Evolutionary conservation across 2,888 invertebrate species (phyloP), one percentile per base, ranked within the genome.

Genomic region (Diploptera punctata): DNA sequence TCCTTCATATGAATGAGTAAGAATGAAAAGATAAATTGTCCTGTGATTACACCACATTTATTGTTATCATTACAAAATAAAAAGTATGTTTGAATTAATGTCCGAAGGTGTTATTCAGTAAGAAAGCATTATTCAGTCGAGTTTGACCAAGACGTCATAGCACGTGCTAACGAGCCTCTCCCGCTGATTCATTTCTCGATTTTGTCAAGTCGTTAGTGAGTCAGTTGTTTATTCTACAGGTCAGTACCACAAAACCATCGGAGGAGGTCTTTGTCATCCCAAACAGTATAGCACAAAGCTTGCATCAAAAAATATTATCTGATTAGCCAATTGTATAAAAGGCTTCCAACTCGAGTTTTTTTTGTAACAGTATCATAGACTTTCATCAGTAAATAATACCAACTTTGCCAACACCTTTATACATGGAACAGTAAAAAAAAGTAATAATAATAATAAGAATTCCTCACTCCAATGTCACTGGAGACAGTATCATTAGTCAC

Each of bases 401-500:
- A 57, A 57, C 57, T 2, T 29, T 29, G 57, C 57, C 57, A 57
- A 57, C 31, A 29, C 57, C 57, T 29, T 29, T 57, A 29, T 29
- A 54, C 31, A 57, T n/a, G 31, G n/a, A 57, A 57, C 29, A n/a
- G 3, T n/a, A n/a, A 31, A 26, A 57, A 29, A 52, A 49, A 33
- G 10, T 33, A 7, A 33, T 7, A 33, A 18, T 24, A 54, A 54
- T 24, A 33, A 33, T 33, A 33, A 57, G 29, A n/a, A 29, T 29
- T 13, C 1, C n/a, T 13, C 7, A 44, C 65, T 47, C 44, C 29
- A 65, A 65, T 65, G 47, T 65, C 65, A 65, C 65, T 65, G 3
- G 9, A 47, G 65, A 65, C 47, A 65, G 65, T 29, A 65, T 65
- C 65, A 47, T 65, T 65, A 65, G 65, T 65, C 65, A 65, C 47